phyloP scores from a whole-genome alignment of 2,797 vertebrate genomes.

The Halcyon chelicuti region DNA sequence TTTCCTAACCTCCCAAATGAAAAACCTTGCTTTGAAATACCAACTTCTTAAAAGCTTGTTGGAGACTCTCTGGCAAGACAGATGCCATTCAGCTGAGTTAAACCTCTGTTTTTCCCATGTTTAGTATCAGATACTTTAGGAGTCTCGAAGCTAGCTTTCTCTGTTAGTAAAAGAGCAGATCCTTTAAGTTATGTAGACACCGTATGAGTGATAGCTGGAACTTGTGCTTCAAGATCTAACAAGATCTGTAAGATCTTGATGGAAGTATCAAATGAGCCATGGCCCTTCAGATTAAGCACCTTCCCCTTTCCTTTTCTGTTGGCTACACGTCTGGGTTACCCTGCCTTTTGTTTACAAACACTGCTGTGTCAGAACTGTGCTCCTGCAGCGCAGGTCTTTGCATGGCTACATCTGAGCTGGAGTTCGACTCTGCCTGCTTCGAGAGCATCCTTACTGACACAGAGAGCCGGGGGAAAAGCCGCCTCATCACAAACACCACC shows the following conservation, averaged over 20 bases:
- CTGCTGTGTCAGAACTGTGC: rapidly evolving
- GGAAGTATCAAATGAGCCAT: neutral
- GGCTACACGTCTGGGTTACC: rapidly evolving
- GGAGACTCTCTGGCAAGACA: neutral
- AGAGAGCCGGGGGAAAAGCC: rapidly evolving
- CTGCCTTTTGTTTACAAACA: neutral
- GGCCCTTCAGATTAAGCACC: neutral
- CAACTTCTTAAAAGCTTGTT: neutral
- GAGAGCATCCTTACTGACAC: rapidly evolving
- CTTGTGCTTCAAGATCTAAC: neutral
- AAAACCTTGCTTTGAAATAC: neutral
- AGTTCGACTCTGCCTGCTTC: no score
- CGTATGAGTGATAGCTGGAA: neutral
- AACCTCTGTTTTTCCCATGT: neutral
- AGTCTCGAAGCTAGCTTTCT: neutral
- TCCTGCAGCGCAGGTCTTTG: neutral
- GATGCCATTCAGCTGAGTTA: neutral
- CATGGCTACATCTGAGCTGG: rapidly evolving
- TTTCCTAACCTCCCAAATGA: neutral
- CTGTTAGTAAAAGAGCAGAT: neutral
- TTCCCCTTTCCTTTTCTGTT: neutral
- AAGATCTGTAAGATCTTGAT: neutral
- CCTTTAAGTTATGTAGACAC: neutral
- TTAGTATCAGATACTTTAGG: neutral
- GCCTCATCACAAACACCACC: neutral